Percentiles rank a stretch among this genome's conserved stretches.
Evolutionary conservation across 37 sponge, comb jelly and placozoan genomes (phyloP).

Genomic region (Ianthella basta): DNA sequence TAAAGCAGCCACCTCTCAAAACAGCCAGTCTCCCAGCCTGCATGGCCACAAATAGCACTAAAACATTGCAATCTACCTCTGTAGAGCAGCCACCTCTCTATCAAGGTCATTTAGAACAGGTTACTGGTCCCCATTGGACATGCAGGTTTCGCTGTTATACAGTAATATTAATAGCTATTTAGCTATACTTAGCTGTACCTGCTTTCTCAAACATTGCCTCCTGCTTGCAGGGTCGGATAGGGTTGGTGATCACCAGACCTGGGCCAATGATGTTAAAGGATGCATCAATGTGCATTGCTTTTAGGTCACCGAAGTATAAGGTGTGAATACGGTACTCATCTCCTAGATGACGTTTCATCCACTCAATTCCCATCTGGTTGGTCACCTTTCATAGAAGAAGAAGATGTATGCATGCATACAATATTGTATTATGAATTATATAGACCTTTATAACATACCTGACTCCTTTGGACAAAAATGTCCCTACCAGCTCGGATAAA

Average conservation of each 20-base stretch:
- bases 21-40: no score
- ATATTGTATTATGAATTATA: no score
- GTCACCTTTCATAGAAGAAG: no score
- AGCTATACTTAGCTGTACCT: no score
- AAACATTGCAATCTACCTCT: no score
- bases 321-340: conserved; percentile 58
- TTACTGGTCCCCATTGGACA: no score
- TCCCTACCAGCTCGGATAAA: conserved; percentile 77
- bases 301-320: conserved; percentile 60
- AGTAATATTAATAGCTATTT: no score
- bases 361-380: conserved; percentile 70
- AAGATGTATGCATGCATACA: no score
- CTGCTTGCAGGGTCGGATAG: conserved; percentile 43
- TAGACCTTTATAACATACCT: conserved; percentile 40
- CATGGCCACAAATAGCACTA: no score
- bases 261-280: conserved; percentile 68
- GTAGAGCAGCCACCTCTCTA: conserved; percentile 60
- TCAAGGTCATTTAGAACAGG: conserved; percentile 49
- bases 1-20: no score
- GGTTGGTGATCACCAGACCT: conserved; percentile 69
- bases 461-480: conserved; percentile 80
- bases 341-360: conserved; percentile 76
- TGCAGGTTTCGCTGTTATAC: no score
- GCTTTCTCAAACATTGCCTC: conserved; percentile 33
- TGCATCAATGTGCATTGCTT: conserved; percentile 80